phyloP scores from a whole-genome alignment of 2,113 vertebrate genomes.

The Mus pahari region DNA sequence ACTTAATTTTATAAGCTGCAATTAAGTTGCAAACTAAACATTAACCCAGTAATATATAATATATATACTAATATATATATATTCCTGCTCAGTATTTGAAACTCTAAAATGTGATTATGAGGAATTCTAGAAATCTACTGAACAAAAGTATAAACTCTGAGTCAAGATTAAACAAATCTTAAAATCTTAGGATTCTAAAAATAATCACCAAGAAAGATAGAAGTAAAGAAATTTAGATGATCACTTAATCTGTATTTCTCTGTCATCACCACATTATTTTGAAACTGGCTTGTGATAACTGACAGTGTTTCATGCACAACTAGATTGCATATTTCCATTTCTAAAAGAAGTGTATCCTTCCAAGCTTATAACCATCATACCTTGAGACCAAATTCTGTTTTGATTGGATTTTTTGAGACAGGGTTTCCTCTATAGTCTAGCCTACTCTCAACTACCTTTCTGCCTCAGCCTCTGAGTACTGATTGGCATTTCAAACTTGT shows the following conservation, averaged over 20 bases:
- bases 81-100: conserved; percentile 52
- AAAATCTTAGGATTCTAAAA: conserved; percentile 66
- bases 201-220: conserved; percentile 51
- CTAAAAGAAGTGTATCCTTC: conserved; percentile 31
- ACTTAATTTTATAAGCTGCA: conserved; percentile 7
- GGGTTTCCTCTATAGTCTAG: neutral
- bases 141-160: conserved; percentile 60
- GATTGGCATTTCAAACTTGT: neutral
- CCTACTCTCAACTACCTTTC: neutral
- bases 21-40: conserved; percentile 58
- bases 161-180: conserved; percentile 58
- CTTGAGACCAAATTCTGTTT: neutral
- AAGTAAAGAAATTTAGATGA: neutral
- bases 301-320: conserved; percentile 17
- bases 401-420: neutral
- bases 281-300: neutral
- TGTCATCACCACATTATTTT: neutral
- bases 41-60: conserved; percentile 53
- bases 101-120: conserved; percentile 48
- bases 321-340: conserved; percentile 32
- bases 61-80: no score
- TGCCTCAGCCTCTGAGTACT: neutral
- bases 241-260: conserved; percentile 46
- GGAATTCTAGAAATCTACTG: conserved; percentile 44
- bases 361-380: conserved; percentile 34